phyloP scores from a whole-genome alignment of 2,888 invertebrate genomes.

The Hemicrepidius hirtus region DNA sequence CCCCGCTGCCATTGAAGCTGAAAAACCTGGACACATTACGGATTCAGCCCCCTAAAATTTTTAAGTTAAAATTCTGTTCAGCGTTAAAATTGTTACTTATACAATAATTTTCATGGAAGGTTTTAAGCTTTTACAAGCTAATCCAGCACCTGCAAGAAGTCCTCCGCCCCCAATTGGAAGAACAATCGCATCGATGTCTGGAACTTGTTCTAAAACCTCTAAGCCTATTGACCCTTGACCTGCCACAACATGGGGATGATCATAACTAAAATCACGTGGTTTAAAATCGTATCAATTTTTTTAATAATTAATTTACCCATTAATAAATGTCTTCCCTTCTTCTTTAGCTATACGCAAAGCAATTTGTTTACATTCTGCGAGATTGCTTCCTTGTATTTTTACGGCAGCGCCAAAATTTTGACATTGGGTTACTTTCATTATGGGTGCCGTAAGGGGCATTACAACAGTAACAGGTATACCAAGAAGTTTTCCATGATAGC shows the following conservation, averaged over 20 bases:
- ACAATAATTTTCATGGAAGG: constrained; percentile 87
- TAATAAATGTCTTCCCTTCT: constrained; percentile 83
- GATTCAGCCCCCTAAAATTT: constrained; percentile 86
- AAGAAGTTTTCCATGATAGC: constrained; percentile 71
- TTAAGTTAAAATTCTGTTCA: too few species aligned
- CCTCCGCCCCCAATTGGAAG: constrained; percentile 95
- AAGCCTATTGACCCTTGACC: constrained; percentile 94
- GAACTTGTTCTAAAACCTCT: constrained; percentile 91
- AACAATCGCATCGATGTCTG: constrained; percentile 87
- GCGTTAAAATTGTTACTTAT: too few species aligned
- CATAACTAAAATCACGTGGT: constrained; percentile 78
- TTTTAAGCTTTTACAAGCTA: constrained; percentile 87
- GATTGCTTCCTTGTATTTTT: constrained; percentile 77
- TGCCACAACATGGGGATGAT: constrained; percentile 92
- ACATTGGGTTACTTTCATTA: constrained; percentile 81
- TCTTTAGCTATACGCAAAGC: constrained; percentile 85
- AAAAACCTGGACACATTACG: constrained; percentile 89
- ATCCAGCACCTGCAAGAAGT: constrained; percentile 88
- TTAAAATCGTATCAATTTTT: background rate
- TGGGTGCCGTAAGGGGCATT: constrained; percentile 71
- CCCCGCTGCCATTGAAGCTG: constrained; percentile 80
- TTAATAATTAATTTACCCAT: constrained; percentile 77
- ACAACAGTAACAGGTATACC: constrained; percentile 73
- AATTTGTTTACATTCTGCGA: constrained; percentile 79
- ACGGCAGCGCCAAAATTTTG: constrained; percentile 79